Conservation (phyloP, 2,113 vertebrate species). For the Sturnus vulgaris region DNA sequence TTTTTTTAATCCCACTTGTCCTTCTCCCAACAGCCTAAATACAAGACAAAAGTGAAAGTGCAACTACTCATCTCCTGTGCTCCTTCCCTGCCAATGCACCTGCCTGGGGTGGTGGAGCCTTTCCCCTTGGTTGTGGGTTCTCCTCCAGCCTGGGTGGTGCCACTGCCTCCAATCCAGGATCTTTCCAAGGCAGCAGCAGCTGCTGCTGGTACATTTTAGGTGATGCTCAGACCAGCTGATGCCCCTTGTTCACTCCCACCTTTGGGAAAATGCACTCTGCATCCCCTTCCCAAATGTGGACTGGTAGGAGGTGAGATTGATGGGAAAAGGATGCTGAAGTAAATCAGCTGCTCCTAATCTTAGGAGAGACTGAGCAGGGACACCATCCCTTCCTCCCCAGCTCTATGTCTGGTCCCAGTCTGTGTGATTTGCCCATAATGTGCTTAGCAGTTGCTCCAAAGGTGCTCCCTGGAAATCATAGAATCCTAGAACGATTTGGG, state of each 20-base stretch:
- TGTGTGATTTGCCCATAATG: background rate
- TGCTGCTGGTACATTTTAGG: background rate
- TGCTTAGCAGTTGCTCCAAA: background rate
- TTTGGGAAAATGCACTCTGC: background rate
- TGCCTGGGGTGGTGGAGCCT: background rate
- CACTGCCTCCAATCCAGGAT: background rate
- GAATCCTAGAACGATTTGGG: background rate
- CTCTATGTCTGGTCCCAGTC: fast-evolving
- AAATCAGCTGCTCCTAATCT: background rate
- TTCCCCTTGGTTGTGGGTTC: background rate
- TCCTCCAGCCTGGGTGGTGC: background rate
- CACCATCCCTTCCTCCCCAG: background rate
- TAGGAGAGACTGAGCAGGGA: background rate
- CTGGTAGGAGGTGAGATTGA: background rate
- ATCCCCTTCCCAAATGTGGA: background rate
- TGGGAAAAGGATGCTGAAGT: background rate
- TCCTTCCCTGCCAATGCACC: background rate
- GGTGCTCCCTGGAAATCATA: background rate
- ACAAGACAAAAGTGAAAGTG: slow-evolving; percentile 50
- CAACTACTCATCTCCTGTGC: background rate
- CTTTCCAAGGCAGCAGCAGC: background rate
- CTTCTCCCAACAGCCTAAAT: background rate
- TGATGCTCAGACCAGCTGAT: background rate
- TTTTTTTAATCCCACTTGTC: background rate
- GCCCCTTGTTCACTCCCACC: fast-evolving